phyloP scores from a whole-genome alignment of 2,888 invertebrate species.

The Apamea crenata region DNA sequence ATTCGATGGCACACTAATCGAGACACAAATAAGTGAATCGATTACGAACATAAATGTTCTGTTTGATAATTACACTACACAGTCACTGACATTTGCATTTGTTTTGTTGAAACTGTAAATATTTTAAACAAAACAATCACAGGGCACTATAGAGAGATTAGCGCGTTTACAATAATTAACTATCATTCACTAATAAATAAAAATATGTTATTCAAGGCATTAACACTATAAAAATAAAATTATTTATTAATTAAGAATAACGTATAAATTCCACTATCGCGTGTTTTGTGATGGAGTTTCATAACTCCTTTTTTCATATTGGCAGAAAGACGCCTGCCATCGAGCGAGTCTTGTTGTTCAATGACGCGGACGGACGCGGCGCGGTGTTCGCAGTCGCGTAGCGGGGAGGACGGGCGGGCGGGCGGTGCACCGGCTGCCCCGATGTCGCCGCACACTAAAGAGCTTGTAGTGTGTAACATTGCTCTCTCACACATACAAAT shows the following conservation, averaged over 20 bases:
- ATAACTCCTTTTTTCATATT: constrained; percentile 89
- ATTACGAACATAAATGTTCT: constrained; percentile 79
- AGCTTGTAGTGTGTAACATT: constrained; percentile 75
- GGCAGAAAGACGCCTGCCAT: constrained; percentile 89
- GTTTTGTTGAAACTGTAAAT: constrained; percentile 80
- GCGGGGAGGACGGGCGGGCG: constrained; percentile 86
- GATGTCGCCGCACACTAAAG: constrained; percentile 86
- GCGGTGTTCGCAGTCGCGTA: constrained; percentile 89
- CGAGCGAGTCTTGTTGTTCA: constrained; percentile 90
- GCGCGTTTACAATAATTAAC: constrained; percentile 87
- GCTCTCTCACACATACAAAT: constrained; percentile 78
- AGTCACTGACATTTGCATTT: constrained; percentile 82
- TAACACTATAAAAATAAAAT: constrained; percentile 90
- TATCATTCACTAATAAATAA: constrained; percentile 90
- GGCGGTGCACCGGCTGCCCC: constrained; percentile 89
- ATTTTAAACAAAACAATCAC: constrained; percentile 88
- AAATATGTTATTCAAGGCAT: constrained; percentile 84
- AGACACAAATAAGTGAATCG: constrained; percentile 81
- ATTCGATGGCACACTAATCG: constrained; percentile 82
- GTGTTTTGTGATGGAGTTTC: constrained; percentile 87
- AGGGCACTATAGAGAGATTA: constrained; percentile 86
- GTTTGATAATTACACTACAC: constrained; percentile 80
- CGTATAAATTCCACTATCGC: constrained; percentile 89
- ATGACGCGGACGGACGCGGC: constrained; percentile 87
- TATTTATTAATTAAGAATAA: constrained; percentile 86